Evolutionary conservation across 1,140 invertebrate species (phyloP).

Genomic region (Ridgeia piscesae): DNA sequence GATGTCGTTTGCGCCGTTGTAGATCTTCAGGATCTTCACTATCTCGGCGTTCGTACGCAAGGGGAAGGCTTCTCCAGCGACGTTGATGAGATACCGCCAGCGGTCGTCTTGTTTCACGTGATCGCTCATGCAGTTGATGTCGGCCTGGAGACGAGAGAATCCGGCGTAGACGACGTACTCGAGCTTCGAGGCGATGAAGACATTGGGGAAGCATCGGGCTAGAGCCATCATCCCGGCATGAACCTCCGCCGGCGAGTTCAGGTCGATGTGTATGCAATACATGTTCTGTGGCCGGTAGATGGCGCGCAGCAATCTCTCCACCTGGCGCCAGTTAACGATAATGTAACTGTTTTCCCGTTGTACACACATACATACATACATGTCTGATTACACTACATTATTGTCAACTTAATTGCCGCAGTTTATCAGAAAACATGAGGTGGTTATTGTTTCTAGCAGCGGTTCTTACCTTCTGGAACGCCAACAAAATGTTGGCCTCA

Average conservation of each 20-base stretch:
- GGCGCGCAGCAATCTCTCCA: slow-evolving; percentile 38
- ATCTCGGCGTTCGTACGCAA: slow-evolving; percentile 41
- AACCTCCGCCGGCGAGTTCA: slow-evolving; percentile 31
- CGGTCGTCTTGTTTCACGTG: slow-evolving; percentile 24
- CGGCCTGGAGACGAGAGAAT: slow-evolving; percentile 34
- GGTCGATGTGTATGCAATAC: slow-evolving; percentile 47
- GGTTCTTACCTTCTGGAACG: too few relatives aligned
- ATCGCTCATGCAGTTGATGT: slow-evolving; percentile 37
- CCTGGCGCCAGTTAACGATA: slow-evolving; percentile 17
- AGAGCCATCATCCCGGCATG: slow-evolving; percentile 26
- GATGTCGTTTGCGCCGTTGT: slow-evolving; percentile 44
- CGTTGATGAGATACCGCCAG: slow-evolving; percentile 46
- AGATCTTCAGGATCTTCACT: slow-evolving; percentile 40
- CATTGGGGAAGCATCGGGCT: slow-evolving; percentile 45
- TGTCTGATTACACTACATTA: too few relatives aligned
- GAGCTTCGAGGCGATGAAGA: slow-evolving; percentile 37
- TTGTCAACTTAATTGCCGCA: too few relatives aligned
- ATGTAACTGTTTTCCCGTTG: too few relatives aligned
- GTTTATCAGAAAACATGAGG: too few relatives aligned
- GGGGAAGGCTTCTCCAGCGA: slow-evolving; percentile 40
- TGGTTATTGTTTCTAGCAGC: too few relatives aligned
- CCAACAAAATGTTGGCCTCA: too few relatives aligned
- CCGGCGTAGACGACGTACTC: slow-evolving; percentile 32
- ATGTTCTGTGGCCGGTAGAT: slow-evolving; percentile 47
- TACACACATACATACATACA: too few relatives aligned